phyloP scores from a whole-genome alignment of 2,113 vertebrate genomes.

The Sylvilagus bachmani region DNA sequence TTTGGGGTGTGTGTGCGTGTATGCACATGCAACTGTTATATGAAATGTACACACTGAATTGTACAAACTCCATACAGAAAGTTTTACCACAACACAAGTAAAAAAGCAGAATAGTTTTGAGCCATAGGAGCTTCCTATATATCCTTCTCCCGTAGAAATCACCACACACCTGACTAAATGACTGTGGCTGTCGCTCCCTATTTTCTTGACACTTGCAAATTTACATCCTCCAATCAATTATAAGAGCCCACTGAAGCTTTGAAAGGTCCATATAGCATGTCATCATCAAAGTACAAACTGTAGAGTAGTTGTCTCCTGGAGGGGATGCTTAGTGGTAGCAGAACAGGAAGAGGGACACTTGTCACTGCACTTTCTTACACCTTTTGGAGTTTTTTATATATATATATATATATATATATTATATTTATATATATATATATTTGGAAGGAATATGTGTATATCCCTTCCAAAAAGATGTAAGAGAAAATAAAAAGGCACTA shows the following conservation, averaged over 20 bases:
- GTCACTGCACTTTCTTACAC: neutral
- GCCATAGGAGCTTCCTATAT: neutral
- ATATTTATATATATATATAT: neutral
- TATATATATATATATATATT: neutral
- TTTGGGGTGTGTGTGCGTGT: neutral
- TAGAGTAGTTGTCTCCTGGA: neutral
- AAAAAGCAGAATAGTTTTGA: conserved; percentile 2
- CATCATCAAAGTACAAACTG: neutral
- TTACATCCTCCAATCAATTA: neutral
- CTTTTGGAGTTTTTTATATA: neutral
- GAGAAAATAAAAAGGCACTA: neutral
- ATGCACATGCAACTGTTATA: neutral
- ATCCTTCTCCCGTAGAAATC: neutral
- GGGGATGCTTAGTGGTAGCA: neutral
- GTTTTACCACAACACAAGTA: neutral
- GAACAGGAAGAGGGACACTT: neutral
- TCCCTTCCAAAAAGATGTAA: neutral
- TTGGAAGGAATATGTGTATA: neutral
- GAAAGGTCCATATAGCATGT: neutral
- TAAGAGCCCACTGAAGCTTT: neutral
- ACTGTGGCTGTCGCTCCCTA: neutral
- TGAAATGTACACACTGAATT: neutral
- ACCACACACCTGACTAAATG: neutral
- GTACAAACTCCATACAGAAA: neutral
- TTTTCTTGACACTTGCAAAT: conserved; percentile 8